A percentile compares a stretch with the other conserved stretches of the same genome.
phyloP scores from a whole-genome alignment of 2,888 invertebrate species.

The Drosophila flavopinicola region DNA sequence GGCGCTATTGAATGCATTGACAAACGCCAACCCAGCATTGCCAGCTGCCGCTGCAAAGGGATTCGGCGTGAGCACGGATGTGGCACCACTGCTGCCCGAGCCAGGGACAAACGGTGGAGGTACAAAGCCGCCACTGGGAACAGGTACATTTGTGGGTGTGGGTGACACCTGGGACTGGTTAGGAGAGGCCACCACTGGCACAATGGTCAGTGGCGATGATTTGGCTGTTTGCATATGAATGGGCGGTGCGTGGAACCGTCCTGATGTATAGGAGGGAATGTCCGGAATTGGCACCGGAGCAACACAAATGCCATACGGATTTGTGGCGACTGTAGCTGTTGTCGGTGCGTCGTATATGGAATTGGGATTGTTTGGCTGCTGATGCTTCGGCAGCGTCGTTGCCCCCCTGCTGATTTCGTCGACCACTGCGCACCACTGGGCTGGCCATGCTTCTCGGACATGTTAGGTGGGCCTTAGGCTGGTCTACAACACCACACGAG shows the following conservation, averaged over 20 bases:
- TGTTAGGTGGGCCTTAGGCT: conserved; percentile 63
- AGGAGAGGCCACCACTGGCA: conserved; percentile 39
- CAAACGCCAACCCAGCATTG: conserved; percentile 56
- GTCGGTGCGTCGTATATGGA: conserved; percentile 39
- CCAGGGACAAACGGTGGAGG: conserved; percentile 73
- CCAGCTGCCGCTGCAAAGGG: conserved; percentile 64
- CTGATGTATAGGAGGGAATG: conserved; percentile 59
- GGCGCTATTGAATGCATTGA: conserved; percentile 68
- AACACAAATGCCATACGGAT: conserved; percentile 58
- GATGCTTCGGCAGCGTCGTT: conserved; percentile 48
- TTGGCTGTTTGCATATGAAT: conserved; percentile 59
- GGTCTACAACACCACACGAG: conserved; percentile 18
- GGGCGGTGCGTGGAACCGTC: conserved; percentile 78
- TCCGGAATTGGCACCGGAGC: conserved; percentile 53
- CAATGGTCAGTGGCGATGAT: conserved; percentile 54
- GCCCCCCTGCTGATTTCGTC: conserved; percentile 74
- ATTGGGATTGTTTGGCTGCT: conserved; percentile 32
- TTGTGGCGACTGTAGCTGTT: conserved; percentile 31
- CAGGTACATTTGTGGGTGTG: conserved; percentile 79
- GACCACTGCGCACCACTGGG: conserved; percentile 81
- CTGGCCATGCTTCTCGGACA: conserved; percentile 84
- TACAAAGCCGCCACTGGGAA: conserved; percentile 75
- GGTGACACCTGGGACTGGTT: conserved; percentile 63
- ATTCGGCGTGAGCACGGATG: conserved; percentile 79
- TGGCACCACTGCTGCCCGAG: conserved; percentile 22